Evolutionary conservation across 2,113 vertebrate genomes (phyloP).

Genomic region (cattle (Bos taurus)): DNA sequence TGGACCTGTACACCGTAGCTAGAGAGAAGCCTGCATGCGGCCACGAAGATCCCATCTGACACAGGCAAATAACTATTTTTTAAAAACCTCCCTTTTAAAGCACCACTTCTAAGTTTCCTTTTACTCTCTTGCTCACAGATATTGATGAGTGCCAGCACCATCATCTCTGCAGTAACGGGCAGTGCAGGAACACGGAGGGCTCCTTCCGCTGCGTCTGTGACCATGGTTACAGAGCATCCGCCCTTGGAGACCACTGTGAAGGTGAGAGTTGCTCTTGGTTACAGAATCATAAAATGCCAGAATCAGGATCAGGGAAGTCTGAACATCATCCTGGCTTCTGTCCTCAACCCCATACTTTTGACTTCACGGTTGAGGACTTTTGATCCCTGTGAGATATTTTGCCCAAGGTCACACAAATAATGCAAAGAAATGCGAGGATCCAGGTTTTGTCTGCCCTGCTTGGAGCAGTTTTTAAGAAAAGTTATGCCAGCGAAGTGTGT

Average conservation of each 20-base stretch:
- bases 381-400: neutral
- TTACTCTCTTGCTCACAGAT: conserved; percentile 79
- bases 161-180: conserved; percentile 86
- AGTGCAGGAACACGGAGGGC: conserved; percentile 92
- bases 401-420: neutral
- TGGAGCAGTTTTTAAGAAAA: neutral
- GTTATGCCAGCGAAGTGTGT: too few species aligned
- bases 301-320: neutral
- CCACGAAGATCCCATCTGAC: neutral
- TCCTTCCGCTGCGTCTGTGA: conserved; percentile 92
- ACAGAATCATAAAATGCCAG: neutral
- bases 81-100: neutral
- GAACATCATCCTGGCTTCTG: neutral
- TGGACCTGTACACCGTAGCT: neutral
- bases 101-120: neutral
- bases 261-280: conserved; percentile 78
- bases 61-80: neutral
- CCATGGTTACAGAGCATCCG: conserved; percentile 85
- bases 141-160: conserved; percentile 91
- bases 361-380: neutral
- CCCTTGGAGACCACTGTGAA: conserved; percentile 89
- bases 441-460: neutral
- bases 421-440: neutral
- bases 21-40: neutral
- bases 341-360: neutral